Evolutionary conservation across 2,888 invertebrate species (phyloP).

Genomic region (Liposcelis brunnea): DNA sequence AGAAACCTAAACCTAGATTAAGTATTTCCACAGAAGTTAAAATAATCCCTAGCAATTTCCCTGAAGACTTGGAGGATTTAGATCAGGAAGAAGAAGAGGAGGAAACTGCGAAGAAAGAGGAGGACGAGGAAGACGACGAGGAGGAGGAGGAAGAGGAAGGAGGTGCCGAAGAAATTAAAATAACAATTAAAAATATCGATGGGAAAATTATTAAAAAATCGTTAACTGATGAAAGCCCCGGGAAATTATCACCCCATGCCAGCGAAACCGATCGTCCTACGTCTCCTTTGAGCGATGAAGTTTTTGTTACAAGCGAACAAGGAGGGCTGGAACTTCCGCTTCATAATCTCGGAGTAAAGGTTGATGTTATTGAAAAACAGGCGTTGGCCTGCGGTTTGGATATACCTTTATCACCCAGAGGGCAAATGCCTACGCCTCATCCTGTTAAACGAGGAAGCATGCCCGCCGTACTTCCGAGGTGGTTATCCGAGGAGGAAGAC

Average conservation of each 20-base stretch:
- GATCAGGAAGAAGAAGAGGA: neutral
- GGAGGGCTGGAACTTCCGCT: conserved; percentile 3
- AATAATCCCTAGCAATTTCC: conserved; percentile 1
- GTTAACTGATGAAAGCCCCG: conserved; percentile 10
- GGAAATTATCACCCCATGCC: neutral
- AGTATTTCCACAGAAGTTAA: conserved; percentile 4
- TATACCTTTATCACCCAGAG: conserved; percentile 3
- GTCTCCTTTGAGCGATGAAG: neutral
- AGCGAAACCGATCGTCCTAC: neutral
- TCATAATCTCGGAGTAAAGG: neutral
- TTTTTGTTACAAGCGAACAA: neutral
- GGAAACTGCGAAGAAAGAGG: conserved; percentile 1
- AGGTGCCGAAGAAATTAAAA: conserved; percentile 3
- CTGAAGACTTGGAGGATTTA: neutral
- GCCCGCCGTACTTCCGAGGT: conserved; percentile 13
- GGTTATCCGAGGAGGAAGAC: conserved; percentile 24
- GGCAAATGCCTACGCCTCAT: conserved; percentile 13
- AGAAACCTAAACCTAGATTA: conserved; percentile 2
- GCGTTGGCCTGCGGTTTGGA: conserved; percentile 5
- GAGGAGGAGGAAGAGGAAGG: neutral
- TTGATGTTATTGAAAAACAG: neutral
- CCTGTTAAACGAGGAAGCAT: conserved; percentile 14
- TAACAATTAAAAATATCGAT: conserved; percentile 2
- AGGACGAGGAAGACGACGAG: neutral
- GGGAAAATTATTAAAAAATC: conserved; percentile 9